These are phyloP conservation scores for Scaptomyza pallida DNA, from an alignment of 1,140 invertebrate genomes.

Conservation along the genomic window DNA sequence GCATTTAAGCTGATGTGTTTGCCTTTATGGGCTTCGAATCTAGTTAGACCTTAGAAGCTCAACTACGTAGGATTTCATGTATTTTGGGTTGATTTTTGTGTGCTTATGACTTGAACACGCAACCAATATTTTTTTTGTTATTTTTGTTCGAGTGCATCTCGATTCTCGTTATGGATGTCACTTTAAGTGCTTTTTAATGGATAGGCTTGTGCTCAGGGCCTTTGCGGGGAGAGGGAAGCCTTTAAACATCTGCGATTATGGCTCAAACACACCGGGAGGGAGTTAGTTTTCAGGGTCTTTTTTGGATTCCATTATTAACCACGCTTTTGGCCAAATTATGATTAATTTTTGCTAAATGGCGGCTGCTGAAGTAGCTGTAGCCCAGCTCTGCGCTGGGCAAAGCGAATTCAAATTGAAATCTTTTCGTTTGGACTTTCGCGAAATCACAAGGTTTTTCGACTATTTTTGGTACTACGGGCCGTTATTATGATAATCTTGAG, in stretches of 20 bases:
- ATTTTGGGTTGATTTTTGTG: too few relatives aligned
- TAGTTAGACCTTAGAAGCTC: conserved; percentile 1
- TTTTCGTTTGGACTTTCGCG: background rate
- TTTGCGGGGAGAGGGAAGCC: background rate
- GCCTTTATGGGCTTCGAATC: background rate
- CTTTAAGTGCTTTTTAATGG: conserved; percentile 75
- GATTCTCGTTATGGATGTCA: conserved; percentile 19
- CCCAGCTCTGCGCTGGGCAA: conserved; percentile 32
- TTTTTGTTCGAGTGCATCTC: conserved; percentile 61
- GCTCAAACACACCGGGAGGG: too few relatives aligned
- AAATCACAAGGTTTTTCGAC: background rate
- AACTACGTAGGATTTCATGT: conserved; percentile 5
- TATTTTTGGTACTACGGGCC: conserved; percentile 8
- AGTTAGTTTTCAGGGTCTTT: conserved; percentile 9
- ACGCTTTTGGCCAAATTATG: conserved; percentile 48
- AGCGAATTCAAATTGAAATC: conserved; percentile 22
- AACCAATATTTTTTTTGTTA: conserved; percentile 29
- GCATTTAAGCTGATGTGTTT: conserved; percentile 27
- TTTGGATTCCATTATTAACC: conserved; percentile 15
- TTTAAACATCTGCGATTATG: too few relatives aligned
- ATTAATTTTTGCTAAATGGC: conserved; percentile 38
- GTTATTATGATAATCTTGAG: conserved; percentile 62
- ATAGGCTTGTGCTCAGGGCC: conserved; percentile 25
- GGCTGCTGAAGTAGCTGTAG: background rate
- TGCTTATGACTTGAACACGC: conserved; percentile 47